A percentile compares a stretch with the other conserved stretches of the same genome.
Conservation (phyloP, 2,113 vertebrate species). For the Amphiprion ocellaris region DNA sequence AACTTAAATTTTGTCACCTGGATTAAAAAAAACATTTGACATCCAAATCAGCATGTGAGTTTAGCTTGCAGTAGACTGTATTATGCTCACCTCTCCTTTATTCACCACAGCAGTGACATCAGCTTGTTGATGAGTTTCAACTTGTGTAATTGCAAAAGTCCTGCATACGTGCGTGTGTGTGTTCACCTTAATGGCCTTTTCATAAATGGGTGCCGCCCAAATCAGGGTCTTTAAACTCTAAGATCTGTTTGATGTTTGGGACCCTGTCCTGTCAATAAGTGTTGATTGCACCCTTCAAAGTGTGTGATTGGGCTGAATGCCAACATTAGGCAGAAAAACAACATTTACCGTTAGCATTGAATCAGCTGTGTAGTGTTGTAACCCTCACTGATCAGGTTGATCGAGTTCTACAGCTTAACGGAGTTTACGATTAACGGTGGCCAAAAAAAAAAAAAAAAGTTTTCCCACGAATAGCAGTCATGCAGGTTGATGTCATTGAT, state of each 20-base stretch:
- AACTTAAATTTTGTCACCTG: background rate
- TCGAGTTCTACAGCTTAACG: slow-evolving; percentile 83
- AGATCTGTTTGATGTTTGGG: background rate
- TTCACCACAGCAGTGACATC: slow-evolving; percentile 31
- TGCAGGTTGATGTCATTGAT: slow-evolving; percentile 64
- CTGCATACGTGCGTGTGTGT: no score
- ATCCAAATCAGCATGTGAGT: background rate
- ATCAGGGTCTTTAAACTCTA: slow-evolving; percentile 4
- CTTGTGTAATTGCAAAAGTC: slow-evolving; percentile 38
- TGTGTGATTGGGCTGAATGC: slow-evolving; percentile 55
- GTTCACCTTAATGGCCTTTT: slow-evolving; percentile 2
- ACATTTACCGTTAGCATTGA: slow-evolving; percentile 85
- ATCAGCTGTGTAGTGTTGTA: slow-evolving; percentile 82
- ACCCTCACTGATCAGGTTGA: slow-evolving; percentile 77
- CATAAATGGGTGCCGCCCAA: slow-evolving; percentile 34
- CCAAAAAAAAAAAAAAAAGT: slow-evolving; percentile 44
- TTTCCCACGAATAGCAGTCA: slow-evolving; percentile 80
- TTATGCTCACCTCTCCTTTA: background rate
- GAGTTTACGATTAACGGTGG: slow-evolving; percentile 83
- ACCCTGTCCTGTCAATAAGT: slow-evolving; percentile 2
- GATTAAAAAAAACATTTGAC: background rate
- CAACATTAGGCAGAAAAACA: slow-evolving; percentile 78
- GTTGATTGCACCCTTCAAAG: slow-evolving; percentile 23
- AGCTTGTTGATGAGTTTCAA: slow-evolving; percentile 35
- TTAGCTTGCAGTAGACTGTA: background rate